Evolutionary conservation across 2,797 vertebrate genomes (phyloP), one percentile per base, ranked within the genome.

Genomic region (Vireo griseus): DNA sequence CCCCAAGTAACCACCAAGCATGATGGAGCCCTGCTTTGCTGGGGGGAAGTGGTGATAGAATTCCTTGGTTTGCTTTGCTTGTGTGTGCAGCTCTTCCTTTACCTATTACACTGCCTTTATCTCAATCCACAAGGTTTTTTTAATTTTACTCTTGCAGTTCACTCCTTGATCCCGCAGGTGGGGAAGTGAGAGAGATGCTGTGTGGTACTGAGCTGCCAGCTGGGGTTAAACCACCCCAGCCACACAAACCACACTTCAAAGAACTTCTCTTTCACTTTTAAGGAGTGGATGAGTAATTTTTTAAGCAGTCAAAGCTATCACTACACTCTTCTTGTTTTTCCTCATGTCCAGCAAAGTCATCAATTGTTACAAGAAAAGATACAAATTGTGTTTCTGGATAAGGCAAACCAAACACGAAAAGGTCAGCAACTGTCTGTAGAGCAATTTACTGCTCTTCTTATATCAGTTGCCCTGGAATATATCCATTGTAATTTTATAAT

Each of bases 261-360:
- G 39, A 94, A 90, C 40, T 75, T 66, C 31, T 67, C 44, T 59
- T 94, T 86, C 88, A 78, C 63, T 86, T 92, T 86, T 61, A 91
- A 86, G 81, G 18, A 87, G 39, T 31, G 29, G 47, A 83, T 80
- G 42, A 87, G 61, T 87, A 88, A 75, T 74, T 91, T 50, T 82
- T 79, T 45, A 71, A 89, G 72, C 50, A 85, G 51, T 1, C 74
- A 16, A 75, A 91, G 57, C 85, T 89, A 86, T 75, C 84, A 47
- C 37, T 37, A 62, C 19, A 16, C 13, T 47, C n/a, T 62, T 29
- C 31, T 69, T 83, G 29, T 20, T 93, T 80, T 86, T n/a, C 21
- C 81, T 88, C 31, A 26, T 31, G 31, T 77, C 68, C 76, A 82
- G 58, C 65, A 88, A 91, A 66, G 75, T 80, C 72, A 89, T 45